A percentile compares a stretch with the other conserved stretches of the same genome.
These are phyloP conservation scores for Parnassius smintheus DNA, from an alignment of 2,888 invertebrate species.

Conservation along the genomic window DNA sequence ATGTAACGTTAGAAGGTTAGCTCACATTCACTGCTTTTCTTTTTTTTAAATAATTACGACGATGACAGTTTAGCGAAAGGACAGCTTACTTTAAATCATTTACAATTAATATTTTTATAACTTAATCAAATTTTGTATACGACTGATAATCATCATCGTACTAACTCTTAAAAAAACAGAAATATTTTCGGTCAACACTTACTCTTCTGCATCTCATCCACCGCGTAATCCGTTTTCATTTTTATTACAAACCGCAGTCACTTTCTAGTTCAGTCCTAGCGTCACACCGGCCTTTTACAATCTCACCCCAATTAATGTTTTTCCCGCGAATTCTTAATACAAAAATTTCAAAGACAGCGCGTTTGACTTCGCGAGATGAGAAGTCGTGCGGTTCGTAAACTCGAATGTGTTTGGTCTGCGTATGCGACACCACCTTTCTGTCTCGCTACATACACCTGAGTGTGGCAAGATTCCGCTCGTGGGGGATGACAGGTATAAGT, in stretches of 20 bases:
- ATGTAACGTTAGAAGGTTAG: too few relatives aligned
- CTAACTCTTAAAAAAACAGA: too few relatives aligned
- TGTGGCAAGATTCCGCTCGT: constrained; percentile 45
- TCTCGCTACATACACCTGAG: constrained; percentile 60
- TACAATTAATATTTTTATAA: too few relatives aligned
- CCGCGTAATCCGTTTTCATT: constrained; percentile 80
- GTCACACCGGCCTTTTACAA: constrained; percentile 41
- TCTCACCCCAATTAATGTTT: constrained; percentile 55
- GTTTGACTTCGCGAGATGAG: constrained; percentile 31
- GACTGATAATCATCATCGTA: too few relatives aligned
- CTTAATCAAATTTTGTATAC: too few relatives aligned
- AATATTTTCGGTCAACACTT: constrained; percentile 43
- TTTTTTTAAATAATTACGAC: too few relatives aligned
- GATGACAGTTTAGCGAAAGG: too few relatives aligned
- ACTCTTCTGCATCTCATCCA: constrained; percentile 79
- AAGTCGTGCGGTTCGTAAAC: constrained; percentile 26
- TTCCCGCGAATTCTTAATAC: constrained; percentile 61
- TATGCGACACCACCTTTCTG: constrained; percentile 60
- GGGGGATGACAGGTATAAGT: constrained; percentile 54
- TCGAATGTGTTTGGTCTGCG: constrained; percentile 28
- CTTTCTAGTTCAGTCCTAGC: constrained; percentile 55
- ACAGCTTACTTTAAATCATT: too few relatives aligned
- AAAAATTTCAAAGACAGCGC: constrained; percentile 55
- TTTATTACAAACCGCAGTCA: constrained; percentile 49
- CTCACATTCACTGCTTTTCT: too few relatives aligned